phyloP scores from a whole-genome alignment of 2,888 invertebrate genomes.

The Trichogramma dendrolimi region DNA sequence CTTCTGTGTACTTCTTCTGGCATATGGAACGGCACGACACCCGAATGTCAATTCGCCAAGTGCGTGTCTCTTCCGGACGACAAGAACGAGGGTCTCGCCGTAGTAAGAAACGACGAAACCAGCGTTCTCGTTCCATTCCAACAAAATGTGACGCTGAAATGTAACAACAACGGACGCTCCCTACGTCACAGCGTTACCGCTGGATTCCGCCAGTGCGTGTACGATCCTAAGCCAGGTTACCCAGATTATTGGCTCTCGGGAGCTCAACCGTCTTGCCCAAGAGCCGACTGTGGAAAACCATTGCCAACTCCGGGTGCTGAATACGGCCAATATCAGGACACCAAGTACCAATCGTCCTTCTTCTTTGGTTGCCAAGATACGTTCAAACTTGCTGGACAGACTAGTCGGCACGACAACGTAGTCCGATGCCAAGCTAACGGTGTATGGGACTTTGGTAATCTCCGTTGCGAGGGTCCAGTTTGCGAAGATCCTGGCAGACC shows the following conservation, averaged over 20 bases:
- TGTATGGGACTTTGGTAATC: conserved; percentile 95
- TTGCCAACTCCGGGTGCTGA: conserved; percentile 90
- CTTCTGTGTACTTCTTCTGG: conserved; percentile 86
- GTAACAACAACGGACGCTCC: conserved; percentile 72
- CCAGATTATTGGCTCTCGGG: conserved; percentile 91
- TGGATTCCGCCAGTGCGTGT: conserved; percentile 89
- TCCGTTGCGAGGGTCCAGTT: conserved; percentile 93
- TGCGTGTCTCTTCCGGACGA: conserved; percentile 87
- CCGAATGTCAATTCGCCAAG: conserved; percentile 89
- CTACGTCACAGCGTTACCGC: conserved; percentile 78
- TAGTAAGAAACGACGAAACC: conserved; percentile 74
- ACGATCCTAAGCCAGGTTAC: conserved; percentile 85
- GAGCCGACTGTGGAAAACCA: conserved; percentile 87
- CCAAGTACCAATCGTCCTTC: conserved; percentile 88
- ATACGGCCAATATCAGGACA: conserved; percentile 83
- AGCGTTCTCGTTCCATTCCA: conserved; percentile 83
- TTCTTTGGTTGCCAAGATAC: conserved; percentile 96
- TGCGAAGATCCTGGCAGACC: conserved; percentile 94
- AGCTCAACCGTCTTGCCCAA: conserved; percentile 77
- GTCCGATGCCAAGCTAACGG: conserved; percentile 88
- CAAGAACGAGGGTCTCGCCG: conserved; percentile 77
- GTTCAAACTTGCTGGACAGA: conserved; percentile 89
- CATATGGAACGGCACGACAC: conserved; percentile 88
- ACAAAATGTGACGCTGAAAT: conserved; percentile 83
- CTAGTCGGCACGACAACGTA: conserved; percentile 84